Evolutionary conservation across 2,113 vertebrate genomes (phyloP).

Genomic region (Ciconia boyciana): DNA sequence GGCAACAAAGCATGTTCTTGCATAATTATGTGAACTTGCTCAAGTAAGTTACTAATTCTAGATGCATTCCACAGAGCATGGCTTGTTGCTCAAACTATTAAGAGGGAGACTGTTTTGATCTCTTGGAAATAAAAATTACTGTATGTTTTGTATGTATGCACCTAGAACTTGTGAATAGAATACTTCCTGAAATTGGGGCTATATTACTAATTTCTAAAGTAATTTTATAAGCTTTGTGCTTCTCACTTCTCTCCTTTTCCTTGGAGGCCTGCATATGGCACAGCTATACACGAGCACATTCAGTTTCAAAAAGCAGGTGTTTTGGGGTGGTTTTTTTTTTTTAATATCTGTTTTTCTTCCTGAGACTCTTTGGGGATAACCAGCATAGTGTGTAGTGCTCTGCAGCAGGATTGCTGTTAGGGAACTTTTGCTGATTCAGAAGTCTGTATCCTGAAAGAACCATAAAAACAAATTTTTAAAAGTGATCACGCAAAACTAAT

Average conservation of each 20-base stretch:
- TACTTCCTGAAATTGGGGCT: neutral
- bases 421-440: neutral
- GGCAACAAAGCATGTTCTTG: neutral
- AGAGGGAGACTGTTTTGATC: neutral
- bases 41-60: neutral
- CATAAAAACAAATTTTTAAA: neutral
- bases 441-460: neutral
- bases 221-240: neutral
- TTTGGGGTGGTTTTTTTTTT: neutral
- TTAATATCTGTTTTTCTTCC: neutral
- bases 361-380: neutral
- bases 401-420: neutral
- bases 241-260: neutral
- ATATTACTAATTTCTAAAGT: neutral
- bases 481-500: neutral
- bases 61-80: neutral
- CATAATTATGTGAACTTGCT: neutral
- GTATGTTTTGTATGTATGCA: neutral
- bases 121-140: neutral
- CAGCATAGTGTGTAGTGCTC: neutral
- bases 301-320: neutral
- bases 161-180: neutral
- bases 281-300: fast-evolving
- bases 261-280: neutral
- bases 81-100: neutral